phyloP scores from a whole-genome alignment of 2,113 vertebrate species.

The Albula goreensis region DNA sequence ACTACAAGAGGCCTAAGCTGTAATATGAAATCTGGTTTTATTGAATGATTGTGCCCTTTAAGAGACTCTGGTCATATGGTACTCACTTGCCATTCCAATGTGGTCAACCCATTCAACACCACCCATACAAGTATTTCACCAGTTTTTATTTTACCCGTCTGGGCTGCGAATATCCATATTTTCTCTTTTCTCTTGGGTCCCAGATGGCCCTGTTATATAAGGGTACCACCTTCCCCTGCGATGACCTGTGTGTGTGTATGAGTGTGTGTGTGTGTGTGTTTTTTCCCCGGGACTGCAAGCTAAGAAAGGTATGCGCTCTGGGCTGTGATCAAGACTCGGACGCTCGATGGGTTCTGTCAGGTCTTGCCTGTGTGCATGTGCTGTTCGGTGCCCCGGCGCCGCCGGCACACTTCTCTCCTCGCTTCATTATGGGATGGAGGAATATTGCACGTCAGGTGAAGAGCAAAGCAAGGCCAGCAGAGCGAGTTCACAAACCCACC shows the following conservation, averaged over 20 bases:
- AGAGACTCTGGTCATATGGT: background rate
- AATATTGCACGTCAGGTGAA: slow-evolving; percentile 9
- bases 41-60: no score
- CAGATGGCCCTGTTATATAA: slow-evolving; percentile 18
- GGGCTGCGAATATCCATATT: background rate
- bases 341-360: slow-evolving; percentile 25
- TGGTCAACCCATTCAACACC: background rate
- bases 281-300: background rate
- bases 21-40: no score
- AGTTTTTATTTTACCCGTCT: background rate
- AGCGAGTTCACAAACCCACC: background rate
- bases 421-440: background rate
- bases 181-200: background rate
- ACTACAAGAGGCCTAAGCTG: no score
- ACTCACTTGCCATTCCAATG: background rate
- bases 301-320: slow-evolving; percentile 6
- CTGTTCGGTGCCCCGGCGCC: slow-evolving; percentile 4
- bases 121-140: background rate
- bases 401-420: slow-evolving; percentile 2
- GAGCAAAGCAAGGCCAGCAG: background rate
- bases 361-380: slow-evolving; percentile 21
- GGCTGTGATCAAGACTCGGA: slow-evolving; percentile 5
- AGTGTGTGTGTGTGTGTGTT: background rate
- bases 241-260: background rate
- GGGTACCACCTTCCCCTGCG: slow-evolving; percentile 1